Evolutionary conservation across 2,888 invertebrate genomes (phyloP), one percentile per base, ranked within the genome.

Genomic region (Caenorhabditis sp.): DNA sequence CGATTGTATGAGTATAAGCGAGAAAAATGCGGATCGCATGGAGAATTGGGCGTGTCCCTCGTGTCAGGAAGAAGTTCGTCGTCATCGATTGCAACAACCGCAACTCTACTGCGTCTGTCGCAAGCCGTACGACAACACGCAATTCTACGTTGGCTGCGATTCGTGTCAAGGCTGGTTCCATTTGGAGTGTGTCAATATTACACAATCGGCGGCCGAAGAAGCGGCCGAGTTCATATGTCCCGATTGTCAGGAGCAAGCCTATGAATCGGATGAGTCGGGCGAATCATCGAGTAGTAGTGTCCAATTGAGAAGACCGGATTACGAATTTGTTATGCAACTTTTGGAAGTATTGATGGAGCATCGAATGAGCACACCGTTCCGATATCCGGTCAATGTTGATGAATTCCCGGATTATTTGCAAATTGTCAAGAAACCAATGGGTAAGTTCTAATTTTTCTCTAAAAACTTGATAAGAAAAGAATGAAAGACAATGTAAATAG

Each of bases 141-240:
- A 95, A 89, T 97, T 97, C 91, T 99, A 97, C 89, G 96, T 99
- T 87, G 97, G 96, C 88, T 99, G 99, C 89, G 99, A 99, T 90
- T 92, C 93, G 77, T 99, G 99, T 89, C 95, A 97, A 89, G 97
- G 95, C 89, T 99, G 99, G 99, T 97, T 96, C 90, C 97, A 97
- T 89, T 97, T 97, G 8, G 92, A 94, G 68, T 97, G 97, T 89
- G 97, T 97, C 56, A 97, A 97, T 50, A 84, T 79, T 12, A 72
- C 72, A n/a, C 53, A 61, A 2, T 61, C 31, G 20, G 43, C 20
- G 0, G 64, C 95, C 25, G 94, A 95, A 88, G 93, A 93, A 84
- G 94, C 97, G 82, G 96, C 95, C 86, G 95, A 95, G 85, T 99
- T 97, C 88, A 92, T 95, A 81, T 97, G 97, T 90, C 97, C 97